A percentile compares a stretch with the other conserved stretches of the same genome.
Evolutionary conservation across 1,140 invertebrate species (phyloP).

Genomic region (Trissolcus basalis): DNA sequence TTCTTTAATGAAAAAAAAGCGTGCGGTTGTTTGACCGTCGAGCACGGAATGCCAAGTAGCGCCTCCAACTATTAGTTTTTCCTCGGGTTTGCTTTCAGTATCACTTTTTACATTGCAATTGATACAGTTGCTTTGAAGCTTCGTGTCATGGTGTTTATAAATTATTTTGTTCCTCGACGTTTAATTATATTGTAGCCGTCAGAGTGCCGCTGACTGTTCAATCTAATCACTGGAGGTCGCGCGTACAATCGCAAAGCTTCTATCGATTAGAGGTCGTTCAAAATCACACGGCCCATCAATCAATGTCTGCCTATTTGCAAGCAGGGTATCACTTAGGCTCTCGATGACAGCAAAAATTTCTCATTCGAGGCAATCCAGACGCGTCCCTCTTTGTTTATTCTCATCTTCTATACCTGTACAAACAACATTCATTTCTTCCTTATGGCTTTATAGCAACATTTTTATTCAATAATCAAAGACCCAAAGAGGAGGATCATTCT

Average conservation of each 20-base stretch:
- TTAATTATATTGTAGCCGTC: constrained; percentile 40
- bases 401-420: neutral
- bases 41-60: constrained; percentile 27
- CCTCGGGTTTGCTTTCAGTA: neutral
- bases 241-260: constrained; percentile 34
- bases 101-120: constrained; percentile 4
- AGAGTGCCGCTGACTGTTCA: constrained; percentile 34
- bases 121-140: constrained; percentile 4
- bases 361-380: constrained; percentile 33
- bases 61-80: constrained; percentile 17
- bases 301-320: constrained; percentile 48
- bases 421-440: neutral
- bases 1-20: constrained; percentile 25
- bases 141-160: constrained; percentile 19
- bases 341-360: constrained; percentile 44
- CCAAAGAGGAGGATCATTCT: too few species aligned
- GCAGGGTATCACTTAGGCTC: constrained; percentile 35
- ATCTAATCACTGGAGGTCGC: constrained; percentile 46
- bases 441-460: too few species aligned
- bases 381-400: constrained; percentile 9
- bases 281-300: constrained; percentile 48
- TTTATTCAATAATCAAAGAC: too few species aligned
- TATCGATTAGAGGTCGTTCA: constrained; percentile 46
- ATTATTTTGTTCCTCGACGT: constrained; percentile 35
- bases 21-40: constrained; percentile 21